Evolutionary conservation across 2,888 invertebrate genomes (phyloP).

Genomic region (Galerucella nymphaeae): DNA sequence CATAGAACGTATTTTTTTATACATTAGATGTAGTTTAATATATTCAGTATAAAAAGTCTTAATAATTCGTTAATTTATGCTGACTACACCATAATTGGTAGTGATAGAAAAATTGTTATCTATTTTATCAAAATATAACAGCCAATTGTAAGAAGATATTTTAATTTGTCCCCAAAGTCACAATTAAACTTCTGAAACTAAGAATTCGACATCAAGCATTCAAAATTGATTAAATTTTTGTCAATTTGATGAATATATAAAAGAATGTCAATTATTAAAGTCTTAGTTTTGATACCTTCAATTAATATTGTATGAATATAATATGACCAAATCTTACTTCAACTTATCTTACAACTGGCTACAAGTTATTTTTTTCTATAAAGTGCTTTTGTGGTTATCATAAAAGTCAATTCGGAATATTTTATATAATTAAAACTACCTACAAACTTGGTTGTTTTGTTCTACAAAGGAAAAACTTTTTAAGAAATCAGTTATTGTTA

Average conservation of each 20-base stretch:
- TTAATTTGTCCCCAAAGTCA: background rate
- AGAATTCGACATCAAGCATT: too few relatives aligned
- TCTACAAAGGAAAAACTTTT: background rate
- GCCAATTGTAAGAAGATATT: background rate
- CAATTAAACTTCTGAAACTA: background rate
- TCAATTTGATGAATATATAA: too few relatives aligned
- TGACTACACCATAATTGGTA: background rate
- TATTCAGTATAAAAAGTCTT: background rate
- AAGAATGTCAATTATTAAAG: too few relatives aligned
- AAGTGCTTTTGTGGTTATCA: conserved; percentile 1
- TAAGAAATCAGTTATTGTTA: background rate
- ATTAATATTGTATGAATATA: background rate
- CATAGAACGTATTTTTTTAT: background rate
- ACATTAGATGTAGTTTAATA: too few relatives aligned
- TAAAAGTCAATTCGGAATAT: conserved; percentile 2
- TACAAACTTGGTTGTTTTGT: background rate
- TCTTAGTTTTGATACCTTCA: too few relatives aligned
- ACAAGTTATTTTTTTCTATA: background rate
- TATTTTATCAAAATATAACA: conserved; percentile 12
- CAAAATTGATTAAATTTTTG: too few relatives aligned
- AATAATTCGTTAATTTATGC: background rate
- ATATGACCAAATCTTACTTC: background rate
- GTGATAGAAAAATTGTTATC: conserved; percentile 1
- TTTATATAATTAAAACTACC: conserved; percentile 14
- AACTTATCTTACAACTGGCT: background rate